Base-by-base conservation (phyloP, 1,140 invertebrate genomes). In the Calycopis cecrops region DNA sequence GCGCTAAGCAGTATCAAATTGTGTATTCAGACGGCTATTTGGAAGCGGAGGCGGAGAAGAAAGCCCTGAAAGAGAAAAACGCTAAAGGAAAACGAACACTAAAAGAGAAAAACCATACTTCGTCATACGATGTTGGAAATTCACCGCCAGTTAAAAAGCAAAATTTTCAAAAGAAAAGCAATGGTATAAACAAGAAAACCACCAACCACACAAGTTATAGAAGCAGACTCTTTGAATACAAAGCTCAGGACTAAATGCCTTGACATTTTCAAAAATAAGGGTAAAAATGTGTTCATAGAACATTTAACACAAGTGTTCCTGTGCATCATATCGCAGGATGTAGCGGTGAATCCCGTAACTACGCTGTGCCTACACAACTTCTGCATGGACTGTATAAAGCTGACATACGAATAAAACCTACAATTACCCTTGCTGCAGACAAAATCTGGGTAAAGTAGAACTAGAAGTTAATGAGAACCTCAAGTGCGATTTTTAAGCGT, bases 241-340 rank as follows among this genome's bases (percentile, higher is more conserved):
- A 94, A 94, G 76, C 73, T 93, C 1, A 95, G 94, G 94, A 71
- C 88, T 0, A 91, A 91, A 67, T 91, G 92, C 64, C 42, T 85
- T 60, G 72, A 76, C 49, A 71, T 62, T 17, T 73, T 65, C 53
- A 88, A 63, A 51, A 74, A 49, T 52, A 88, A 71, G 77, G 91
- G 59, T 76, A 92, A 88, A 62, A 75, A 88, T 81, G 90, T 91
- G 61, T 94, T 94, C 68, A 79, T 93, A 11, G 88, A 89, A 18
- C 90, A 91, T 65, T 89, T 95, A 1, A 89, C 91, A 60, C 90
- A 93, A 71, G 65, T 87, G 21, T 96, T 96, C 76, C 88, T 89
- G 1, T 97, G 95, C 72, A 92, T 94, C 37, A 95, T 94, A 63
- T 97, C 95, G 72, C 93, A 95, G 76, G 93, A 94, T 48, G 62